Conservation (phyloP, 2,113 vertebrate species). For the Cyphomyrus discorhynchus region DNA sequence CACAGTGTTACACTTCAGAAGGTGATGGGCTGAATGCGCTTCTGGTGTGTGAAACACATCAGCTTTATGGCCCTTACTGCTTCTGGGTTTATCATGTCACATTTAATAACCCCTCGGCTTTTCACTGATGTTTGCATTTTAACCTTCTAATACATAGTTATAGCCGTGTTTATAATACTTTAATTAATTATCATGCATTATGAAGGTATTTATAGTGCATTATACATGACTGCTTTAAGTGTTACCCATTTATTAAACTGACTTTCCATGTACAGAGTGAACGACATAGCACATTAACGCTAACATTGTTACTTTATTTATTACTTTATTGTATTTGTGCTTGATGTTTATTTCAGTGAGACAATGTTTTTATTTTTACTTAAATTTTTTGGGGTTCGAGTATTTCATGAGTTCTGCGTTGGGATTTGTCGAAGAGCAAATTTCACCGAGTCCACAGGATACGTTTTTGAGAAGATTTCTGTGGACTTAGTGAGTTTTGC, state of each 20-base stretch:
- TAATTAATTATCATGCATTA: too few relatives aligned
- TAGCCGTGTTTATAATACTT: too few relatives aligned
- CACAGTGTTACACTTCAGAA: constrained; percentile 21
- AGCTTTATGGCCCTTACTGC: constrained; percentile 6
- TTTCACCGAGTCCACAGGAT: not conserved
- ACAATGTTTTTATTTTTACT: not conserved
- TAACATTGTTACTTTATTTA: not conserved
- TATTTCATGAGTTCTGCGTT: not conserved
- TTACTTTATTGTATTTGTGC: not conserved
- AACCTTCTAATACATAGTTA: not conserved
- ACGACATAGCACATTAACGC: not conserved
- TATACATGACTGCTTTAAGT: too few relatives aligned
- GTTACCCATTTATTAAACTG: not conserved
- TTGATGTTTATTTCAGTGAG: not conserved
- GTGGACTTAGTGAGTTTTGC: not conserved
- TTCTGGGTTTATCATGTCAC: not conserved
- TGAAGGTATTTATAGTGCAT: too few relatives aligned
- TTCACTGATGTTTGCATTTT: not conserved
- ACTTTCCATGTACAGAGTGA: not conserved
- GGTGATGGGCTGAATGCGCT: constrained; percentile 18
- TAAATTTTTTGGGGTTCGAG: not conserved
- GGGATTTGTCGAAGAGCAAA: not conserved
- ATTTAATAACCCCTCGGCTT: not conserved
- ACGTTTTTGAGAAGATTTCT: not conserved
- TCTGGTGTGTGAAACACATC: constrained; percentile 18